Evolutionary conservation across 2,797 vertebrate genomes (phyloP).

Genomic region (Champsocephalus esox): DNA sequence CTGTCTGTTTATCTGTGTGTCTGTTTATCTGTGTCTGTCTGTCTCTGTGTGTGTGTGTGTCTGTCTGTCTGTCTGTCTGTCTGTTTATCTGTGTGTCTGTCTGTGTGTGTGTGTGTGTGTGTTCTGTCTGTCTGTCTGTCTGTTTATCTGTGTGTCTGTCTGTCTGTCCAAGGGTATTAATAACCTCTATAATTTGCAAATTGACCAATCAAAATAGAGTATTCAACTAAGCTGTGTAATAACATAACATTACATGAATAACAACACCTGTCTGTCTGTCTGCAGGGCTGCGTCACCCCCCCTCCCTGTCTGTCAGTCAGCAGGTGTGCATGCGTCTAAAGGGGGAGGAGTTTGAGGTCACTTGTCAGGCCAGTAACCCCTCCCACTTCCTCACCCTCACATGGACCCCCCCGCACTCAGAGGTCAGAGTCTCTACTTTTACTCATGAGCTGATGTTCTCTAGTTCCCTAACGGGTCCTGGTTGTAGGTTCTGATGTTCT

Average conservation of each 20-base stretch:
- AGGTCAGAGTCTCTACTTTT: slow-evolving; percentile 15
- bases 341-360: slow-evolving; percentile 86
- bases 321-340: slow-evolving; percentile 75
- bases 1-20: not conserved
- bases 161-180: not conserved
- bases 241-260: too few relatives aligned
- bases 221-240: too few relatives aligned
- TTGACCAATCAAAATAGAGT: too few relatives aligned
- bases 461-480: too few relatives aligned
- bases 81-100: not conserved
- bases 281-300: not conserved
- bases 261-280: not conserved
- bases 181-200: too few relatives aligned
- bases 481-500: too few relatives aligned
- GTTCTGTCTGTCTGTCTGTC: not conserved
- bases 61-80: not conserved
- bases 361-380: slow-evolving; percentile 76
- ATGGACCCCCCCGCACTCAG: slow-evolving; percentile 74
- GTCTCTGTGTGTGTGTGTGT: not conserved
- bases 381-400: slow-evolving; percentile 54
- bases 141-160: not conserved
- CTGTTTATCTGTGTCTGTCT: too few relatives aligned
- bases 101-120: too few relatives aligned
- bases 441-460: too few relatives aligned
- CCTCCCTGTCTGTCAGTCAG: slow-evolving; percentile 35